A percentile compares a stretch with the other conserved stretches of the same genome.
Conservation (phyloP, 2,113 vertebrate species). For the Pachyramphus minor region DNA sequence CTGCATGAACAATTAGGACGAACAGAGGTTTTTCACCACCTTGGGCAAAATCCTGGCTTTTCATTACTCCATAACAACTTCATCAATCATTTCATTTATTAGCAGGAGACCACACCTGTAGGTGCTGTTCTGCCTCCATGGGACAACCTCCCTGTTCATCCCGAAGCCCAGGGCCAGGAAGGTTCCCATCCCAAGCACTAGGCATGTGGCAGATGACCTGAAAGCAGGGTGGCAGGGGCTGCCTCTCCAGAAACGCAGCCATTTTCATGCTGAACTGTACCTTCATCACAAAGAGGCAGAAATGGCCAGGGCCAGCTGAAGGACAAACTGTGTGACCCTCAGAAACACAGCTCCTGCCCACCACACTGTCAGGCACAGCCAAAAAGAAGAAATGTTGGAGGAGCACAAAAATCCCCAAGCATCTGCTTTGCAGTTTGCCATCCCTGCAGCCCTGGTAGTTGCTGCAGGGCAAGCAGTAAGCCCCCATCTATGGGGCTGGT, state of each 20-base stretch:
- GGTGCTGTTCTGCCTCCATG: neutral
- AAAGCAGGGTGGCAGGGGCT: neutral
- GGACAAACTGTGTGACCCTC: rapidly evolving
- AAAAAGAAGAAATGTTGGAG: neutral
- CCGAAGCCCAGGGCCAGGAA: neutral
- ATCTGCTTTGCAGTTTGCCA: neutral
- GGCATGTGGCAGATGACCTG: rapidly evolving
- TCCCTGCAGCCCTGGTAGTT: neutral
- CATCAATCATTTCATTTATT: neutral
- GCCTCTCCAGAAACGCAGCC: neutral
- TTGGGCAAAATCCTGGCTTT: neutral
- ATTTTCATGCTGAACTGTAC: neutral
- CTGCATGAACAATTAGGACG: neutral
- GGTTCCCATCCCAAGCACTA: neutral
- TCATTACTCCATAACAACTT: neutral
- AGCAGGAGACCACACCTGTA: neutral
- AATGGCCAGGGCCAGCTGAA: neutral
- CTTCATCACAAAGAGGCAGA: neutral
- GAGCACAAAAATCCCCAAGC: neutral
- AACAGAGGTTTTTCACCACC: neutral
- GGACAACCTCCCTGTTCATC: neutral
- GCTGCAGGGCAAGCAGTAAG: neutral
- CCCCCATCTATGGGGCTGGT: rapidly evolving
- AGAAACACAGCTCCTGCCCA: neutral
- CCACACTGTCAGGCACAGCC: neutral